These are phyloP conservation scores for Polypedilum pembai DNA, from an alignment of 1,140 invertebrate species.

Conservation along the genomic window DNA sequence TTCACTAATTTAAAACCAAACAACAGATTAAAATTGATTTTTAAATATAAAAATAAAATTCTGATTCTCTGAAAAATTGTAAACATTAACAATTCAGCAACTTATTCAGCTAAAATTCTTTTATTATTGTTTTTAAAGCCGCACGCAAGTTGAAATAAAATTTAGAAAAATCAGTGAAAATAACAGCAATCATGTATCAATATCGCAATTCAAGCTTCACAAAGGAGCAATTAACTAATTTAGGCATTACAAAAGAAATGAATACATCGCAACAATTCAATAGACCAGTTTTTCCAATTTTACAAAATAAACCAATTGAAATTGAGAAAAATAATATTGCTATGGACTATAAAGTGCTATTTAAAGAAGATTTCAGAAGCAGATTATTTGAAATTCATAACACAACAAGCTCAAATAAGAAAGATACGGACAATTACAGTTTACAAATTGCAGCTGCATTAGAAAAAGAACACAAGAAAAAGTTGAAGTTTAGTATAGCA, in stretches of 20 bases:
- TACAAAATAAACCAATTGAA: neutral
- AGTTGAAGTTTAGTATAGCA: neutral
- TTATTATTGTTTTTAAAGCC: too few relatives aligned
- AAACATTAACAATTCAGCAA: neutral
- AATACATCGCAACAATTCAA: neutral
- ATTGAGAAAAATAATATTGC: neutral
- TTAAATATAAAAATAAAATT: neutral
- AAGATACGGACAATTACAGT: neutral
- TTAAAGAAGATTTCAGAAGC: neutral
- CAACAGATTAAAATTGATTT: neutral
- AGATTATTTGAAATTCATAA: neutral
- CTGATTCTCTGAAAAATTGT: neutral
- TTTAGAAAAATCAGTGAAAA: neutral
- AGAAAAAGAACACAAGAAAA: neutral
- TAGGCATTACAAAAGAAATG: neutral
- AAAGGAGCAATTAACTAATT: neutral
- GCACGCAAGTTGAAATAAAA: neutral
- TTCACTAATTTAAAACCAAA: neutral
- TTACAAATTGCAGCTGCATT: neutral
- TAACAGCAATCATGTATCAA: neutral
- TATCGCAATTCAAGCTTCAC: neutral
- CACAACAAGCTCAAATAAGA: neutral
- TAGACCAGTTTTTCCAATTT: neutral
- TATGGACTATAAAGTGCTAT: neutral
- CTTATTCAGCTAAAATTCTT: too few relatives aligned